Conservation (phyloP, 2,888 invertebrate genomes). For the Cecidostiba fungosa region DNA sequence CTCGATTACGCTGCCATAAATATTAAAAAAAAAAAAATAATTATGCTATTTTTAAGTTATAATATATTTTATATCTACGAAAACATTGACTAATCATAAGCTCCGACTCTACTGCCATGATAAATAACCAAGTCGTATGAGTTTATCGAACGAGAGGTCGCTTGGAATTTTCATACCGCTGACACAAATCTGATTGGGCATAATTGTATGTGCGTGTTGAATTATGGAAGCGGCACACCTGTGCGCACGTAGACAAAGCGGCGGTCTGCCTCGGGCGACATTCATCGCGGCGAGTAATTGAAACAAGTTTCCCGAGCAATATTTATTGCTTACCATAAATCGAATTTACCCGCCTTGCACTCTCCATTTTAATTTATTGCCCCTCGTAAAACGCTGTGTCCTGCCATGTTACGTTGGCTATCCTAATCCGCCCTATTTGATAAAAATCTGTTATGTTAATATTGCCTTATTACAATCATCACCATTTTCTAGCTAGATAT, state of each 20-base stretch:
- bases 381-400: slow-evolving; percentile 66
- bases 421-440: slow-evolving; percentile 32
- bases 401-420: not conserved
- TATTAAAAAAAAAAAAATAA: no score
- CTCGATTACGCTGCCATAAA: no score
- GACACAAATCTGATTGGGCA: slow-evolving; percentile 43
- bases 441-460: not conserved
- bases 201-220: slow-evolving; percentile 51
- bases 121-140: not conserved
- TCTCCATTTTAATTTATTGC: slow-evolving; percentile 69
- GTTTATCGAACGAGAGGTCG: not conserved
- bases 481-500: no score
- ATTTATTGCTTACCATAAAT: slow-evolving; percentile 72
- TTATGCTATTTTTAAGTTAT: no score
- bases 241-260: slow-evolving; percentile 56
- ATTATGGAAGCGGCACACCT: slow-evolving; percentile 48
- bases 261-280: slow-evolving; percentile 65
- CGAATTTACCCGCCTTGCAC: slow-evolving; percentile 71
- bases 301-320: slow-evolving; percentile 70
- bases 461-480: not conserved
- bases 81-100: not conserved
- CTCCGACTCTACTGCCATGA: not conserved
- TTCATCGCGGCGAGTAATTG: slow-evolving; percentile 70
- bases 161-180: slow-evolving; percentile 24
- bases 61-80: not conserved